Evolutionary conservation across 2,113 vertebrate species (phyloP).

Genomic region (Paraplagusia blochii): DNA sequence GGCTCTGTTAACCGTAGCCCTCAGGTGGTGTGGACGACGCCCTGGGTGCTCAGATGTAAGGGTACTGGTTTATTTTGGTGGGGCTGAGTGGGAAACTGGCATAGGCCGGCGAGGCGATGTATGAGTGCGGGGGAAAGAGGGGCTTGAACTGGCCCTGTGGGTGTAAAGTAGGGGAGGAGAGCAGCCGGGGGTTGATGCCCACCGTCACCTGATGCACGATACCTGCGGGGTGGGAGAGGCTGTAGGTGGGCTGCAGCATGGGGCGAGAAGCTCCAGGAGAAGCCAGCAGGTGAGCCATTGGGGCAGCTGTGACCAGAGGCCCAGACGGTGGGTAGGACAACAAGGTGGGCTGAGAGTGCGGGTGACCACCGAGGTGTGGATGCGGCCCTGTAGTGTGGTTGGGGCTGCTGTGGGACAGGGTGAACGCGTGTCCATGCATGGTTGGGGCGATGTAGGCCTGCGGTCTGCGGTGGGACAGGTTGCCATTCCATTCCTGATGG

Average conservation of each 20-base stretch:
- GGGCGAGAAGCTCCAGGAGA: conserved; percentile 90
- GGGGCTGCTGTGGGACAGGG: conserved; percentile 90
- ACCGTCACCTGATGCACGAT: conserved; percentile 92
- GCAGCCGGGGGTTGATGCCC: conserved; percentile 90
- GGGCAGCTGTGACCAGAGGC: conserved; percentile 83
- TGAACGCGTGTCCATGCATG: conserved; percentile 85
- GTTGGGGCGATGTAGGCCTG: conserved; percentile 88
- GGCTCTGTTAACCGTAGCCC: conserved; percentile 45
- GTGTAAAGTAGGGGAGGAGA: conserved; percentile 92
- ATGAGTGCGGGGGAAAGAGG: conserved; percentile 91
- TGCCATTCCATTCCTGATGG: conserved; percentile 94
- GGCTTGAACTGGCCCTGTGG: conserved; percentile 93
- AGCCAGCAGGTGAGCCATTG: conserved; percentile 91
- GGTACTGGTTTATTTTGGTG: conserved; percentile 97
- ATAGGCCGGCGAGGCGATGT: conserved; percentile 93
- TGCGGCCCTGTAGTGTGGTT: conserved; percentile 82
- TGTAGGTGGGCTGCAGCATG: conserved; percentile 86
- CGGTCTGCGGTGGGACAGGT: conserved; percentile 86
- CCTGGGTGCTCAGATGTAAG: conserved; percentile 85
- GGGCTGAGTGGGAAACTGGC: conserved; percentile 93
- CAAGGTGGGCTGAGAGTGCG: conserved; percentile 84
- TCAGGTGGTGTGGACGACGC: conserved; percentile 59
- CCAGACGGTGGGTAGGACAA: conserved; percentile 86
- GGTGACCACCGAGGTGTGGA: conserved; percentile 84
- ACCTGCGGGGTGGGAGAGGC: conserved; percentile 82